Base-by-base conservation (phyloP, 2,888 invertebrate species). In the Melanotus villosus region DNA sequence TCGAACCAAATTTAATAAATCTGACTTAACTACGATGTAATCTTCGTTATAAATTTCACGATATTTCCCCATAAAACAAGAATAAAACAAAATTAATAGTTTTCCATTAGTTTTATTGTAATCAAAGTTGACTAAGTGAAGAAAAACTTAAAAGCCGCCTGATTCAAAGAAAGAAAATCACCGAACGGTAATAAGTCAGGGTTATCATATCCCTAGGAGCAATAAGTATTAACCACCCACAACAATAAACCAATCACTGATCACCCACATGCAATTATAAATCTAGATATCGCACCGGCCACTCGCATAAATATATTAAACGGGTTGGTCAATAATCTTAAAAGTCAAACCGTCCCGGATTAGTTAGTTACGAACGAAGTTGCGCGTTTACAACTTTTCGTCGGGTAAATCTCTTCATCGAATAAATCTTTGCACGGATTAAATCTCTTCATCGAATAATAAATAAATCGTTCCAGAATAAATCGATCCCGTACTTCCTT, bases 141-240 rank as follows among this genome's bases (percentile, higher is more conserved):
- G 41, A 16, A 41, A 41, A 41, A 16, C 18, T 16, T 1, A 14
- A 2, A 14, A 47, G 47, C 47, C 47, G 47, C 47, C 23, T 23
- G 47, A 47, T 47, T 57, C 57, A 41, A 56, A 26, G 56, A 56
- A 36, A 65, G 43, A n/a, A n/a, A 65, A 36, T 10, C 52, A 23
- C 43, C 43, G 57, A 65, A 43, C 63, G 41, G 65, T 52, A 68
- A 70, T 73, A 73, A 65, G 59, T 71, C 68, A 70, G 62, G 68
- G 66, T 70, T 71, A 71, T 68, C 70, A 70, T 66, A 68, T 62
- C 67, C 66, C 71, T 59, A 64, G 62, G 64, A 69, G 73, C 71
- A 69, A 71, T 69, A 73, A 71, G 69, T 69, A 73, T 65, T 36
- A 69, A 50, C 71, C 73, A 71, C 71, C 73, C 69, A 68, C 73